Base-by-base conservation (phyloP, 2,888 invertebrate species). In the Diaprepes abbreviatus region DNA sequence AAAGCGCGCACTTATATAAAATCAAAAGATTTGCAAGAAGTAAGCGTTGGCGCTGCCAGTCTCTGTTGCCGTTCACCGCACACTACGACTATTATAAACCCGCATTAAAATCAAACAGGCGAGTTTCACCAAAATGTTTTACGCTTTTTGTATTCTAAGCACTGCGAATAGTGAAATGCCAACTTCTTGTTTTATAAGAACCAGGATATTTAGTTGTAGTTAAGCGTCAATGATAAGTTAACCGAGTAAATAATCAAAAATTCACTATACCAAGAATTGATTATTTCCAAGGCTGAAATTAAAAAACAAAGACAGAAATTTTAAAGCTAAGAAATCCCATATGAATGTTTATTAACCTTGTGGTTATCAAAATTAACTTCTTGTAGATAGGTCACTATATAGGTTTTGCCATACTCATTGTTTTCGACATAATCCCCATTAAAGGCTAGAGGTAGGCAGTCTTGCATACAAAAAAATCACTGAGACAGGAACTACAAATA, bases 1-100 rank as follows among this genome's bases (percentile, higher is more conserved):
- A 79, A 79, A 79, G 79, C 78, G 77, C 73, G 57, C 67, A 59
- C 69, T 74, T 76, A 74, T 73, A 75, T 74, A 75, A 75, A 75
- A 73, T 67, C 70, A 52, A 63, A 63, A 65, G 58, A 55, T 71
- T 59, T 65, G 72, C 69, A 73, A 73, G 69, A 70, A 66, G 67
- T 38, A 57, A 43, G 36, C 55, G 55, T 36, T 55, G 58, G 66
- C 58, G 50, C 45, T 36, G 66, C 55, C 31, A 43, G 45, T 35
- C 59, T 24, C 59, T 57, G 65, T 38, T 50, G 60, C 70, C 70
- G 70, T 65, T 70, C 70, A 70, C 70, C 70, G 36, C 45, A 66
- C 66, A 60, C 45, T 60, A 45, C 45, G 16, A 33, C 59, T 12
- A 58, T 43, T 58, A 54, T 65, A 65, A 65, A 35, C 43, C 55